phyloP scores from a whole-genome alignment of 1,140 invertebrate genomes.

The Acromyrmex echinatior region DNA sequence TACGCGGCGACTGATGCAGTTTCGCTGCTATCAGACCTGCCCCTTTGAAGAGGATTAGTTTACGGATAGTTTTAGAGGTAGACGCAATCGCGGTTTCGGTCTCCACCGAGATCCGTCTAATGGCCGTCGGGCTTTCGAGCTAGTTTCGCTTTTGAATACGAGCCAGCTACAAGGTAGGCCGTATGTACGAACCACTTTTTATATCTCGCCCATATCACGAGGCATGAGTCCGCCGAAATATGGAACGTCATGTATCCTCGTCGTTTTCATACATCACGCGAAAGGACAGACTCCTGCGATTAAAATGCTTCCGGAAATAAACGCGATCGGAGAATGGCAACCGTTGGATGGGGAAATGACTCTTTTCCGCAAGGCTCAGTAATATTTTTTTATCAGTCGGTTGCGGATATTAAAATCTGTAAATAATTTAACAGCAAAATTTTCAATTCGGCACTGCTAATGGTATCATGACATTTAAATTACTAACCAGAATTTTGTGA shows the following conservation, averaged over 20 bases:
- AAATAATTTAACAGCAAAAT: neutral
- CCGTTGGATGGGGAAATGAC: neutral
- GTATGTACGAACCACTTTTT: slow-evolving; percentile 45
- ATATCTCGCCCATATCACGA: neutral
- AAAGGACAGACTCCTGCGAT: slow-evolving; percentile 26
- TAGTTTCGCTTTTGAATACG: slow-evolving; percentile 72
- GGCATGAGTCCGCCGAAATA: slow-evolving; percentile 63
- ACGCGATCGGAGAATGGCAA: neutral
- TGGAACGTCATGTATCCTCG: slow-evolving; percentile 66
- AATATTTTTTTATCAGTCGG: neutral
- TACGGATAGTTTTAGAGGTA: slow-evolving; percentile 36
- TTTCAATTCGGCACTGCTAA: neutral
- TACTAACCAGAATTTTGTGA: neutral
- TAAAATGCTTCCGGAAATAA: slow-evolving; percentile 58
- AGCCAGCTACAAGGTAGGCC: slow-evolving; percentile 68
- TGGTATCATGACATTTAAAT: neutral
- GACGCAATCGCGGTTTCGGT: slow-evolving; percentile 60
- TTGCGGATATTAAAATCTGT: slow-evolving; percentile 5
- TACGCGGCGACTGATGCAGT: slow-evolving; percentile 52
- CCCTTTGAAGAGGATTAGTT: slow-evolving; percentile 70
- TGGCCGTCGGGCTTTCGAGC: slow-evolving; percentile 68
- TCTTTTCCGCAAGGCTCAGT: neutral
- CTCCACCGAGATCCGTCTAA: slow-evolving; percentile 68
- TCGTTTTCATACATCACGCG: slow-evolving; percentile 66
- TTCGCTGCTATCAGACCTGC: slow-evolving; percentile 47